A percentile compares a stretch with the other conserved stretches of the same genome.
Conservation (phyloP, 2,888 invertebrate species). For the Polydrusus pterygomalis region DNA sequence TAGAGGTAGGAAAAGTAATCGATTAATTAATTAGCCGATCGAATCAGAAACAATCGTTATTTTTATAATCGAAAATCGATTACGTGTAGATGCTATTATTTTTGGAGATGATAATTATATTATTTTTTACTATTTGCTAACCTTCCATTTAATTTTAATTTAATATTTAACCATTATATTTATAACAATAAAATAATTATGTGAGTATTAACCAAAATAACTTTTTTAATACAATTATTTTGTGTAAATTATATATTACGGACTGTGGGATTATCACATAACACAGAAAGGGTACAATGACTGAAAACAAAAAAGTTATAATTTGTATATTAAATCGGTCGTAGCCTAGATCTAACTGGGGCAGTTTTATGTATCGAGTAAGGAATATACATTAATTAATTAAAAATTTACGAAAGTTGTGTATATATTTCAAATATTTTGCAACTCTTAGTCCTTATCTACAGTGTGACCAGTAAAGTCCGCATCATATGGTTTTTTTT, state of each 20-base stretch:
- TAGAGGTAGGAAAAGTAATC: no score
- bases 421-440: no score
- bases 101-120: no score
- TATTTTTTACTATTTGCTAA: no score
- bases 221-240: slow-evolving; percentile 16
- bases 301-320: slow-evolving; percentile 24
- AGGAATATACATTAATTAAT: background rate
- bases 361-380: background rate
- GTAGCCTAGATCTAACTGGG: slow-evolving; percentile 7
- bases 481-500: no score
- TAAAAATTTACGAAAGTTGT: background rate
- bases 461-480: no score
- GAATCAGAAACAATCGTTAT: no score
- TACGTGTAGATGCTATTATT: no score
- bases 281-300: slow-evolving; percentile 13
- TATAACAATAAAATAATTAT: slow-evolving; percentile 1
- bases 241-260: slow-evolving; percentile 9
- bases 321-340: slow-evolving; percentile 9
- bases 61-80: no score
- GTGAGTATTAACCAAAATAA: background rate
- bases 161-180: background rate
- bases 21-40: no score
- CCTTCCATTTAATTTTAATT: no score
- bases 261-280: slow-evolving; percentile 21
- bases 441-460: no score